Evolutionary conservation across 2,888 invertebrate genomes (phyloP).

Genomic region (Dryomyza anilis): DNA sequence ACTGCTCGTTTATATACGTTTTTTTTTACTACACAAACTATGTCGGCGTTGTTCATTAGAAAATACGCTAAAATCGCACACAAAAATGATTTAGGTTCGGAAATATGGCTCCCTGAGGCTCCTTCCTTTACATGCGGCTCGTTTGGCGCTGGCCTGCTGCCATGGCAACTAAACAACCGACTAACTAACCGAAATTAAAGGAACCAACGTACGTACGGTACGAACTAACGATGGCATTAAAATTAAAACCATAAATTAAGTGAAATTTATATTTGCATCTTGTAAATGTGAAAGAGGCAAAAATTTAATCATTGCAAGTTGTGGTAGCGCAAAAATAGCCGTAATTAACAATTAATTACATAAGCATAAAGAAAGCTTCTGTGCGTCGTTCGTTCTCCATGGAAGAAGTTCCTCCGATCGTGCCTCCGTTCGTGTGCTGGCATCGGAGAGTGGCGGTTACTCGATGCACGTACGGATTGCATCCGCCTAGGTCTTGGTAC

Average conservation of each 20-base stretch:
- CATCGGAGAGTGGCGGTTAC: background rate
- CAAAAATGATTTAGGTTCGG: conserved; percentile 19
- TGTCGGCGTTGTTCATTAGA: conserved; percentile 9
- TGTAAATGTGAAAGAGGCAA: conserved; percentile 14
- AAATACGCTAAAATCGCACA: background rate
- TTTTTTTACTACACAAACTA: background rate
- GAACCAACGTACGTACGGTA: background rate
- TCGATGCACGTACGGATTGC: background rate
- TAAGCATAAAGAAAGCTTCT: conserved; percentile 27
- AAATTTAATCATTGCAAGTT: conserved; percentile 35
- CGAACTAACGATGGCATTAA: conserved; percentile 4
- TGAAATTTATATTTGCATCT: conserved; percentile 26
- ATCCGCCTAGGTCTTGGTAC: background rate
- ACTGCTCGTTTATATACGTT: conserved; percentile 10
- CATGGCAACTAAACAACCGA: background rate
- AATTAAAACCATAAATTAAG: conserved; percentile 23
- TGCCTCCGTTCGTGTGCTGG: background rate
- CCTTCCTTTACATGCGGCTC: too few species aligned
- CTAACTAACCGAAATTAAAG: background rate
- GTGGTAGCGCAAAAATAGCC: conserved; percentile 32
- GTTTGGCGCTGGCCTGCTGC: background rate
- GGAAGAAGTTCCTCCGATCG: background rate
- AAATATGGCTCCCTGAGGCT: background rate
- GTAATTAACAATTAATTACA: conserved; percentile 36
- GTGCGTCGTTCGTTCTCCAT: background rate